Evolutionary conservation across 2,888 invertebrate species (phyloP), one percentile per base, ranked within the genome.

Genomic region (Dicranocentrus wangi): DNA sequence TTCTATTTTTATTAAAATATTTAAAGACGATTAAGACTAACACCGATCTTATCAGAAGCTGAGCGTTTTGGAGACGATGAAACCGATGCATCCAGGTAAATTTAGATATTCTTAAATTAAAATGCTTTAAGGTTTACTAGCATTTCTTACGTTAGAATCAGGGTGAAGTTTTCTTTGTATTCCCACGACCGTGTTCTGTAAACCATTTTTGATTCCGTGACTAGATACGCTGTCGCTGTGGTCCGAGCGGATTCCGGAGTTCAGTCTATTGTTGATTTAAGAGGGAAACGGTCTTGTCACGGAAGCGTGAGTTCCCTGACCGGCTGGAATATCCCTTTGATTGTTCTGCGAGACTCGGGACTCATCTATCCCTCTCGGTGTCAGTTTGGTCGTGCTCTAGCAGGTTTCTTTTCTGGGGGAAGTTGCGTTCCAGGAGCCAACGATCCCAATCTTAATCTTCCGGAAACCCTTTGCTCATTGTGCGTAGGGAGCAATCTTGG

Each of bases 51-150:
- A 55, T 84, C 84, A 2, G 86, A 86, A 68, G 85, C 85, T 2
- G 85, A 85, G 47, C 71, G 85, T 39, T 86, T 86, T 77, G 86
- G 85, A 8, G 86, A 86, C 63, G 86, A 86, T 66, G 86, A 86
- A 19, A 82, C 84, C 13, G 86, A 86, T 65, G 85, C 86, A n/a
- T 77, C 86, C 2, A 77, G 69, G 69, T 69, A 32, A 32, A 32
- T 32, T 32, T n/a, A n/a, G n/a, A n/a, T n/a, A n/a, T n/a, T n/a
- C n/a, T n/a, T n/a, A n/a, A n/a, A n/a, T n/a, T n/a, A n/a, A n/a
- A n/a, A n/a, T n/a, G n/a, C n/a, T n/a, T n/a, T n/a, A n/a, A n/a
- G n/a, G n/a, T n/a, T n/a, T n/a, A n/a, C n/a, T n/a, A n/a, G n/a
- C n/a, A n/a, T n/a, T n/a, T n/a, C n/a, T n/a, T n/a, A n/a, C n/a